Percentiles rank a stretch among this genome's conserved stretches.
These are phyloP conservation scores for Pogonocichla stellata DNA, from an alignment of 2,113 vertebrate species.

Conservation along the genomic window DNA sequence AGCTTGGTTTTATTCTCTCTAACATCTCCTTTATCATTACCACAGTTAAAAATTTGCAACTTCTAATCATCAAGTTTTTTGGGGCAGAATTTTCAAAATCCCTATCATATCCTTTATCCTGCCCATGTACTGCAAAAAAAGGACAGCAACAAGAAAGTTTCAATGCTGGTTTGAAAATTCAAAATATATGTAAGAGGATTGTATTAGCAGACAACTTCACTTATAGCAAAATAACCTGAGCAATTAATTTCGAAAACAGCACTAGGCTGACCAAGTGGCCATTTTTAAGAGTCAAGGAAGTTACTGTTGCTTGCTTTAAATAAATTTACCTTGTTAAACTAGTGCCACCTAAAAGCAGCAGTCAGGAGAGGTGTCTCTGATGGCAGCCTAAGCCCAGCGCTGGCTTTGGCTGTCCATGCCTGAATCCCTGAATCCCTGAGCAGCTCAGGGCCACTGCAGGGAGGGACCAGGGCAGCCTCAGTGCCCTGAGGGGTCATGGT, in stretches of 20 bases:
- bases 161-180: not conserved
- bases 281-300: not conserved
- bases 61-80: not conserved
- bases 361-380: not conserved
- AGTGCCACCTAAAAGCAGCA: not conserved
- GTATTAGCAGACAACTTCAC: not conserved
- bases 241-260: not conserved
- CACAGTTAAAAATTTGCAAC: not conserved
- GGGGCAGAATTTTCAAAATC: not conserved
- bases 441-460: fast-evolving
- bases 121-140: not conserved
- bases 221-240: not conserved
- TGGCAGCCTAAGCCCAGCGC: not conserved
- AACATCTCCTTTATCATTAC: not conserved
- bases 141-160: not conserved
- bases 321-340: not conserved
- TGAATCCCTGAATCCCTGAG: not conserved
- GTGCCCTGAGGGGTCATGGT: not conserved
- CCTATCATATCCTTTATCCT: not conserved
- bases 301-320: not conserved
- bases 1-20: not conserved
- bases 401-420: not conserved
- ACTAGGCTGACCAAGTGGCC: not conserved
- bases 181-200: not conserved
- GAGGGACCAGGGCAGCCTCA: not conserved